Conservation (phyloP, 2,113 vertebrate genomes). For the Marmota flaviventris region DNA sequence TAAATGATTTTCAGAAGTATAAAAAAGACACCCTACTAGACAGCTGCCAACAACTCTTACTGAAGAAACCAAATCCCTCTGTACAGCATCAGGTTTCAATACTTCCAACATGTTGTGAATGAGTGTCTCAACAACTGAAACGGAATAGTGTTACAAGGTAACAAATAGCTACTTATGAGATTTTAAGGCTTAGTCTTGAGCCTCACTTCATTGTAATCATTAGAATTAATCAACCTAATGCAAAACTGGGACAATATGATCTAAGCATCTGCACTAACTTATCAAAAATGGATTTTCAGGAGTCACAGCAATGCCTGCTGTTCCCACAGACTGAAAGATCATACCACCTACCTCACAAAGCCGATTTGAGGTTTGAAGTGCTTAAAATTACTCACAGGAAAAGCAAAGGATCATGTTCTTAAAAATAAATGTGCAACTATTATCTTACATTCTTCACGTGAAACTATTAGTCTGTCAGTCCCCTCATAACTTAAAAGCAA, state of each 20-base stretch:
- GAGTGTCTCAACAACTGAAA: constrained; percentile 64
- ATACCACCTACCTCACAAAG: constrained; percentile 33
- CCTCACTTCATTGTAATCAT: constrained; percentile 40
- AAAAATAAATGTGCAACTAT: neutral
- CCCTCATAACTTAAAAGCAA: constrained; percentile 4
- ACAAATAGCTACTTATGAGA: constrained; percentile 59
- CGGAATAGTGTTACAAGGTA: constrained; percentile 40
- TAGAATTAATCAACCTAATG: constrained; percentile 55
- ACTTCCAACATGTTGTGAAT: constrained; percentile 61
- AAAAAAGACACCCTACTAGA: constrained; percentile 57
- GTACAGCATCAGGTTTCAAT: constrained; percentile 59
- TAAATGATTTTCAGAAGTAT: constrained; percentile 67
- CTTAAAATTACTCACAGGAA: constrained; percentile 14
- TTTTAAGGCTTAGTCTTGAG: constrained; percentile 53
- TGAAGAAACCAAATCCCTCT: constrained; percentile 60
- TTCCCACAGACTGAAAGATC: neutral
- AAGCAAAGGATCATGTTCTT: constrained; percentile 44
- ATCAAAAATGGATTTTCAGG: neutral
- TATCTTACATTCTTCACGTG: constrained; percentile 37
- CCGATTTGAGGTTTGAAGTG: neutral
- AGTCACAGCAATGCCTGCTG: neutral
- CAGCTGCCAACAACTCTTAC: constrained; percentile 66
- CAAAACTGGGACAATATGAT: constrained; percentile 34
- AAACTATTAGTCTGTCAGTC: neutral
- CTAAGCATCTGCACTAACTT: constrained; percentile 40